Evolutionary conservation across 1,140 invertebrate species (phyloP).

Genomic region (Calycopis cecrops): DNA sequence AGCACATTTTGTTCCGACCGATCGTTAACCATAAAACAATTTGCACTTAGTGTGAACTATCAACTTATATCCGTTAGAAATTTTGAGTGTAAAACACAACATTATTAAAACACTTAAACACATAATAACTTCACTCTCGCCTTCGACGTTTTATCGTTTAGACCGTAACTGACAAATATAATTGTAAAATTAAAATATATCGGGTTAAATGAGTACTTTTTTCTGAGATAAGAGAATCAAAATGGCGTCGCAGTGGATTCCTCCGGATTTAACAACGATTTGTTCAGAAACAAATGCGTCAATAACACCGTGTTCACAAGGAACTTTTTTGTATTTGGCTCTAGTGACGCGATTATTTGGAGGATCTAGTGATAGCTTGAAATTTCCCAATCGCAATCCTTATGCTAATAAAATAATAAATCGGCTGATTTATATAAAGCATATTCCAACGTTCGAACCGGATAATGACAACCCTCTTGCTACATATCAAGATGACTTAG

Average conservation of each 20-base stretch:
- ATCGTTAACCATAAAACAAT: too few species aligned
- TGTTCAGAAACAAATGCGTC: conserved; percentile 70
- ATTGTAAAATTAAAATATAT: neutral
- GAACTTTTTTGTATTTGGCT: conserved; percentile 75
- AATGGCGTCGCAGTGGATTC: conserved; percentile 58
- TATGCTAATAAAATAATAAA: conserved; percentile 15
- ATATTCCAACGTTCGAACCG: conserved; percentile 7
- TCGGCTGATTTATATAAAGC: conserved; percentile 11
- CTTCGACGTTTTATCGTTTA: conserved; percentile 1
- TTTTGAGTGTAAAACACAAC: too few species aligned
- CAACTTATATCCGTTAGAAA: too few species aligned
- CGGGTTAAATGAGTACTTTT: neutral
- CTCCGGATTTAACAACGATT: conserved; percentile 73
- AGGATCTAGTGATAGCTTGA: conserved; percentile 49
- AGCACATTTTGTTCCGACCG: too few species aligned
- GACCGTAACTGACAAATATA: neutral
- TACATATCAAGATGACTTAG: conserved; percentile 2
- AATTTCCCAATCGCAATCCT: conserved; percentile 34
- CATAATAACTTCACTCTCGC: too few species aligned
- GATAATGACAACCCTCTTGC: conserved; percentile 4
- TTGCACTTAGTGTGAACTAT: too few species aligned
- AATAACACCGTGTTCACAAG: conserved; percentile 75
- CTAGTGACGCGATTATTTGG: conserved; percentile 76
- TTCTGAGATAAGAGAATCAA: conserved; percentile 1
- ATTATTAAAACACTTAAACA: too few species aligned